A percentile compares a stretch with the other conserved stretches of the same genome.
These are phyloP conservation scores for Pocillopora verrucosa DNA, from an alignment of 64 coral and sea anemone genomes.

Conservation along the genomic window DNA sequence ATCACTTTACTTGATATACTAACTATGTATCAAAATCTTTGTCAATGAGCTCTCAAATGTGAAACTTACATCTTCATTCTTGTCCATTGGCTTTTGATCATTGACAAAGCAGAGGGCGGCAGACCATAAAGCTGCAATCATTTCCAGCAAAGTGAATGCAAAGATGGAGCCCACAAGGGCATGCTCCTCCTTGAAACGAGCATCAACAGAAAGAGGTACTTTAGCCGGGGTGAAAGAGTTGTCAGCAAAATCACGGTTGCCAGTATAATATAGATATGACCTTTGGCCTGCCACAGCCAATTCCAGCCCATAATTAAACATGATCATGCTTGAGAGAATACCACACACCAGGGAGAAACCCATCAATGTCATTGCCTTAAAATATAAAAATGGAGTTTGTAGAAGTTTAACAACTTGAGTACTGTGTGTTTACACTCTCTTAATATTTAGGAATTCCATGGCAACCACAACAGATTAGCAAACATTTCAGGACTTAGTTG, in stretches of 20 bases:
- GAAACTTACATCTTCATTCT: not conserved
- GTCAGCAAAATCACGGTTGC: not conserved
- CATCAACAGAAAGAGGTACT: not conserved
- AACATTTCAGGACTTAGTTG: too few relatives aligned
- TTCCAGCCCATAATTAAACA: not conserved
- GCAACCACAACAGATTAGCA: too few relatives aligned
- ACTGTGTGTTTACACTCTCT: too few relatives aligned
- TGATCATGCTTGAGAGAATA: not conserved
- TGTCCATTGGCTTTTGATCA: not conserved
- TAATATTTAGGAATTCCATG: too few relatives aligned
- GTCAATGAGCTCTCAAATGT: too few relatives aligned
- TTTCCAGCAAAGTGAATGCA: conserved; percentile 18
- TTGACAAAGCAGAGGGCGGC: not conserved
- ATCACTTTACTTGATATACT: too few relatives aligned
- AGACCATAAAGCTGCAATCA: conserved; percentile 18
- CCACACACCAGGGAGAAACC: conserved; percentile 23
- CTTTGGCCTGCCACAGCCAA: not conserved
- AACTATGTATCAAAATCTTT: too few relatives aligned
- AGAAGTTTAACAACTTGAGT: too few relatives aligned
- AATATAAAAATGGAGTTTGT: not conserved
- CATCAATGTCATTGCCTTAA: conserved; percentile 12
- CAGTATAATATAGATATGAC: not conserved
- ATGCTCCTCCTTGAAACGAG: not conserved
- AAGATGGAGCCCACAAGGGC: conserved; percentile 4
- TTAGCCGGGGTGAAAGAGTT: too few relatives aligned